These are phyloP conservation scores for Xanthia icteritia DNA, from an alignment of 2,888 invertebrate species.

Conservation along the genomic window DNA sequence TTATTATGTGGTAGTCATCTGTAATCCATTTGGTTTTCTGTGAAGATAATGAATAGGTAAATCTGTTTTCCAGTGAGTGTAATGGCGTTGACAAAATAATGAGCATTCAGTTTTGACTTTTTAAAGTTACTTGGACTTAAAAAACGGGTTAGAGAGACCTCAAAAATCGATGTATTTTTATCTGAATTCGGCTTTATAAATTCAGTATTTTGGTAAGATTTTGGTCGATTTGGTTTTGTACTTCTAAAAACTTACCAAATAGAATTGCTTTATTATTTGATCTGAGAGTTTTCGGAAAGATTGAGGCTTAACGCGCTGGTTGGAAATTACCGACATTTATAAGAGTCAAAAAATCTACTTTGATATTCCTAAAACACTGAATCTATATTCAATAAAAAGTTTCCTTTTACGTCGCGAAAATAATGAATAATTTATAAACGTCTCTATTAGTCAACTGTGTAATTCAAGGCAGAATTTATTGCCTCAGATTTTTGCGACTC, in stretches of 20 bases:
- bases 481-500: constrained; percentile 31
- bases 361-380: constrained; percentile 13
- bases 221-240: not conserved
- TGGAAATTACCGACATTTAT: not conserved
- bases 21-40: not conserved
- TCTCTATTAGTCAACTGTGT: constrained; percentile 35
- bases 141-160: not conserved
- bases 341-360: constrained; percentile 6
- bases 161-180: not conserved
- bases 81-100: not conserved
- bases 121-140: not conserved
- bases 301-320: not conserved
- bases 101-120: not conserved
- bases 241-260: not conserved
- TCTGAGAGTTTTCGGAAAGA: not conserved
- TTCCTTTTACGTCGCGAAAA: constrained; percentile 28
- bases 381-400: constrained; percentile 35
- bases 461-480: constrained; percentile 39
- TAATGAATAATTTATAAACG: constrained; percentile 45
- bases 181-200: no score
- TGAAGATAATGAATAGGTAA: not conserved
- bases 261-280: not conserved
- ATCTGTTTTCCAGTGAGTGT: not conserved
- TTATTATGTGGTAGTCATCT: not conserved
- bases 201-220: not conserved